These are phyloP conservation scores for Cavia porcellus DNA, from an alignment of 2,113 vertebrate species.

Conservation along the genomic window DNA sequence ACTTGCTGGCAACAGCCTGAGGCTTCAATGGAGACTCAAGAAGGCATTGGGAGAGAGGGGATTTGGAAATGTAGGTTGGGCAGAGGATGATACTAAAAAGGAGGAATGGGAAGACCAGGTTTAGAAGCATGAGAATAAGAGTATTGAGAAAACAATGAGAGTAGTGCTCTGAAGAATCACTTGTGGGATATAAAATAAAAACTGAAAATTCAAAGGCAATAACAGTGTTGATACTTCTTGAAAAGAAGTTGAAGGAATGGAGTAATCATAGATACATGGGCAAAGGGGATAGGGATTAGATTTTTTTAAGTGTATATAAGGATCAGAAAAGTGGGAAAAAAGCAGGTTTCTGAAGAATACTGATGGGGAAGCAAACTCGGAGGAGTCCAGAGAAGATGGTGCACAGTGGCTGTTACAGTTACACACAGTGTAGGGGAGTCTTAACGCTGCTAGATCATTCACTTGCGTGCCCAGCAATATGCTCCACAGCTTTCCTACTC, in stretches of 20 bases:
- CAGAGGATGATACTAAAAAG: background rate
- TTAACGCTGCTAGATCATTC: background rate
- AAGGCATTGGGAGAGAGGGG: background rate
- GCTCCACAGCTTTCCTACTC: constrained; percentile 75
- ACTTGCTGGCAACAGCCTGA: background rate
- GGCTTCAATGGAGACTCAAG: background rate
- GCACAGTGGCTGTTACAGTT: no score
- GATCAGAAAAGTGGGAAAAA: background rate
- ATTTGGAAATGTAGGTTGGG: no score
- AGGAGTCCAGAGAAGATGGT: no score
- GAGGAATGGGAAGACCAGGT: background rate
- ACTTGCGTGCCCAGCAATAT: background rate
- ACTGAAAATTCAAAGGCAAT: background rate
- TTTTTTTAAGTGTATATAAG: background rate
- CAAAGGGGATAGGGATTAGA: background rate
- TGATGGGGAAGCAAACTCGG: no score
- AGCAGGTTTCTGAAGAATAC: no score
- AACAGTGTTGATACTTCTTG: background rate
- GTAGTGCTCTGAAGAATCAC: background rate
- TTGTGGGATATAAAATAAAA: background rate
- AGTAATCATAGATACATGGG: no score
- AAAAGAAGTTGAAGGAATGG: no score
- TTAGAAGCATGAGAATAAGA: background rate
- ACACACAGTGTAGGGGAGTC: background rate
- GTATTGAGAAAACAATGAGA: background rate